Conservation (phyloP, 2,113 vertebrate genomes). For the Pardalotus punctatus region DNA sequence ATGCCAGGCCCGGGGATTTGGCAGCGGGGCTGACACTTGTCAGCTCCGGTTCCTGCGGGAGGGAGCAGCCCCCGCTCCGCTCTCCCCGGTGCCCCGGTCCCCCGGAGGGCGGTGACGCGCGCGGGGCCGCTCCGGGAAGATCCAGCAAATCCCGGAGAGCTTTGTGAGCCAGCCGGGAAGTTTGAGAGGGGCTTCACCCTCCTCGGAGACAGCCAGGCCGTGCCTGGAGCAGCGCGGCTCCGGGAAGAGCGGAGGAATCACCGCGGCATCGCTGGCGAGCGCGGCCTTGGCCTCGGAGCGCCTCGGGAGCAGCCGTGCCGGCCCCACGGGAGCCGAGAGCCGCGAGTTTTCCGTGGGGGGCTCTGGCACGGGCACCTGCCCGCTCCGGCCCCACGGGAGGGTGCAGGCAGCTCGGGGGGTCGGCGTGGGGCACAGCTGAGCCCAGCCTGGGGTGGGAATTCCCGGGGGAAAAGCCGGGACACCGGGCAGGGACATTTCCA, state of each 20-base stretch:
- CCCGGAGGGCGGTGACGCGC: neutral
- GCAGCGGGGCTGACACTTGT: constrained; percentile 7
- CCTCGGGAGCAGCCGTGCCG: neutral
- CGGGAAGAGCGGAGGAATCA: fast-evolving
- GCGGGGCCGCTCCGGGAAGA: neutral
- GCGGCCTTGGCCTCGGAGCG: neutral
- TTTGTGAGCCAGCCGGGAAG: neutral
- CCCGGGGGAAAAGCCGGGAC: neutral
- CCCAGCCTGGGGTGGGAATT: neutral
- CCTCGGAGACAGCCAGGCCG: neutral
- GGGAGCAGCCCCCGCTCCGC: neutral
- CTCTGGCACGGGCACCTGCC: neutral
- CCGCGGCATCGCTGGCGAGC: neutral
- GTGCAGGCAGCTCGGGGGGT: neutral
- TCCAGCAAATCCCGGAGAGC: neutral
- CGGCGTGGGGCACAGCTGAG: neutral
- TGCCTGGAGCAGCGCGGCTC: neutral
- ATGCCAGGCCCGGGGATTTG: neutral
- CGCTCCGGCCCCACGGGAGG: neutral
- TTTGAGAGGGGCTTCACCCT: neutral
- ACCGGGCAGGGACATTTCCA: neutral
- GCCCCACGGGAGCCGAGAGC: neutral
- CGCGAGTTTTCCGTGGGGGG: fast-evolving
- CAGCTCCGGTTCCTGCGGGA: neutral
- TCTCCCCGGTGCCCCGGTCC: neutral